These are phyloP conservation scores for Therioaphis trifolii DNA, from an alignment of 2,888 invertebrate species.

Conservation along the genomic window DNA sequence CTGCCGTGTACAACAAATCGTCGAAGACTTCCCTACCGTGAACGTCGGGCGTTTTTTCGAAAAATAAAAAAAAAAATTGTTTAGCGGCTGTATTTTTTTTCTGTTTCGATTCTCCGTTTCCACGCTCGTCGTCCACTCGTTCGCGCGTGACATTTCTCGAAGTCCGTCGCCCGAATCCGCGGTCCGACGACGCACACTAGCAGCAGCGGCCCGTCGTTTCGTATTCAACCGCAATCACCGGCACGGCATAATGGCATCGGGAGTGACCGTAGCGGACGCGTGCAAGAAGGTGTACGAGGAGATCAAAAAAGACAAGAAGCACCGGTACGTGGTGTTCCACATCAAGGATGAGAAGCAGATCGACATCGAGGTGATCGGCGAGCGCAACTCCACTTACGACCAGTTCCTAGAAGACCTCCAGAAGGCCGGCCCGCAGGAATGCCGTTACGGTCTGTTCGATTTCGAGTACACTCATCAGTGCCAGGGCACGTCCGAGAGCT, in stretches of 20 bases:
- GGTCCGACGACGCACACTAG: not conserved
- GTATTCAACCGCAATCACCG: too few species aligned
- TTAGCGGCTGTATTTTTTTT: too few species aligned
- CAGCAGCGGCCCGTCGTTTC: too few species aligned
- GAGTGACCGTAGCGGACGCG: constrained; percentile 94
- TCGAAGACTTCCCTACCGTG: not conserved
- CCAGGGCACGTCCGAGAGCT: constrained; percentile 95
- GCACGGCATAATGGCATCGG: constrained; percentile 89
- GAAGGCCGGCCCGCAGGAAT: constrained; percentile 90
- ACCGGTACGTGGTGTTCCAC: constrained; percentile 96
- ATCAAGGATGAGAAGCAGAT: constrained; percentile 96
- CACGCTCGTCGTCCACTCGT: not conserved
- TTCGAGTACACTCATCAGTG: constrained; percentile 98
- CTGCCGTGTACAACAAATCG: constrained; percentile 7
- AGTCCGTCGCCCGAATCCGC: not conserved
- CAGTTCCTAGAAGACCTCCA: constrained; percentile 94
- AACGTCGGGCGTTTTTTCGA: constrained; percentile 33
- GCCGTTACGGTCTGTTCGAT: constrained; percentile 98
- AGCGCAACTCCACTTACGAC: constrained; percentile 91
- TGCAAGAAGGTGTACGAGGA: constrained; percentile 96
- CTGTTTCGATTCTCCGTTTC: too few species aligned
- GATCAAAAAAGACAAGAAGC: constrained; percentile 97
- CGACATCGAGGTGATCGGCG: constrained; percentile 90
- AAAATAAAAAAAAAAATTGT: too few species aligned
- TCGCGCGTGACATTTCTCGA: not conserved